Base-by-base conservation (phyloP, 1,140 invertebrate species). In the Neodiprion virginianus region DNA sequence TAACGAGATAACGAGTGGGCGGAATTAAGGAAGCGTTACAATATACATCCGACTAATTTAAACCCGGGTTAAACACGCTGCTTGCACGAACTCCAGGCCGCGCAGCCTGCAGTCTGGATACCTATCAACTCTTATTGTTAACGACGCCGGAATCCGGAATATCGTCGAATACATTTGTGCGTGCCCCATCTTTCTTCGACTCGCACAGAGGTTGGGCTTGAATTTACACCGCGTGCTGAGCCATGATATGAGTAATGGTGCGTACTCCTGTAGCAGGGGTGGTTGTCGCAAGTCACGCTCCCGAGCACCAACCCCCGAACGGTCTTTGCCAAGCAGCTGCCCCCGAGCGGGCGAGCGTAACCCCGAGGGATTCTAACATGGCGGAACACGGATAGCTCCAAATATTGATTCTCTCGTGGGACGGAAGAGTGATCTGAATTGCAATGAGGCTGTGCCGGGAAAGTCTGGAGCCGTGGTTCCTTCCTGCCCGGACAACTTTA, bases 241-340 rank as follows among this genome's bases (percentile, higher is more conserved):
- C 82, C 82, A 79, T 79, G 85, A 86, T 87, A 87, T 88, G 86
- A 87, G 86, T 87, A 88, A 87, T 87, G 86, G 85, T 87, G 86
- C 84, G 86, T 87, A 86, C 83, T 81, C 82, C 80, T 81, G 80
- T 86, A 83, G 79, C 67, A 83, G 85, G 84, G 86, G 85, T 83
- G 78, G 81, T 82, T 87, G 75, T 84, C 69, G 85, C 85, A 84
- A 86, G 86, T 88, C 86, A 87, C 80, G 80, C 80, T 17, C 73
- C 83, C 82, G 80, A 86, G 84, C 81, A 80, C 69, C 78, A 80
- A 81, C 74, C 78, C 81, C 75, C 80, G 77, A 77, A 76, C 70
- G 53, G 73, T 73, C 71, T 76, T 76, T 71, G 72, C 75, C 74
- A 65, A 77, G 79, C 61, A 75, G 61, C 48, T 40, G 21, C 73